Evolutionary conservation across 2,113 vertebrate species (phyloP), one percentile per base, ranked within the genome.

Genomic region (Riparia riparia): DNA sequence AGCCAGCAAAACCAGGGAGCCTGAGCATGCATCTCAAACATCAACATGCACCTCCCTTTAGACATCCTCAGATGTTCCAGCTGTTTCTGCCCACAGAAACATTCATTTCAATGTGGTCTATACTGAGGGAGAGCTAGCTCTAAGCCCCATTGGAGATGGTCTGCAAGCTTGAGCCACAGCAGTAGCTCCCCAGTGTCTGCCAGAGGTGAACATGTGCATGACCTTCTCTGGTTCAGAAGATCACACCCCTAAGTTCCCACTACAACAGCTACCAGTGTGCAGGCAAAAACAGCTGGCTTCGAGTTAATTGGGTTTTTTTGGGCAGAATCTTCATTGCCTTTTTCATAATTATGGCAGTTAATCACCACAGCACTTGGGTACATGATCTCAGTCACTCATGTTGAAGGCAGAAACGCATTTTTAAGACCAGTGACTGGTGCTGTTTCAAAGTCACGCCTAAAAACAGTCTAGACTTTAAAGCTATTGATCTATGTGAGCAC

Each of bases 361-460:
- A 19, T n/a, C 1, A 2, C 44, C 41, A 54, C 0, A 1, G 53
- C n/a, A 41, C 26, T 47, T 4, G 3, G n/a, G 24, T 74, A 63
- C 1, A 0, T 34, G 21, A 85, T 26, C 45, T 68, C 12, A 0
- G 31, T 45, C 73, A 73, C 32, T 44, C 44, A 10, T 2, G 14
- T 1, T 22, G 49, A 74, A 82, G 56, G 26, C 26, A 87, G 37
- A 78, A 92, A 71, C 1, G 4, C 61, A 57, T 50, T 63, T 58
- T 11, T 37, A 57, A 4, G 11, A 86, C 37, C 49, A 82, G 45
- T 5, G 4, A 5, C 54, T 70, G 16, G 44, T 93, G 44, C 68
- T 58, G 8, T 63, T 88, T 82, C 26, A 24, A 70, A 77, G 28
- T 47, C 32, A n/a, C 1, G 7, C 47, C 49, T 82, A 37, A 84